Evolutionary conservation across 2,888 invertebrate genomes (phyloP).

Genomic region (Ditula angustiorana): DNA sequence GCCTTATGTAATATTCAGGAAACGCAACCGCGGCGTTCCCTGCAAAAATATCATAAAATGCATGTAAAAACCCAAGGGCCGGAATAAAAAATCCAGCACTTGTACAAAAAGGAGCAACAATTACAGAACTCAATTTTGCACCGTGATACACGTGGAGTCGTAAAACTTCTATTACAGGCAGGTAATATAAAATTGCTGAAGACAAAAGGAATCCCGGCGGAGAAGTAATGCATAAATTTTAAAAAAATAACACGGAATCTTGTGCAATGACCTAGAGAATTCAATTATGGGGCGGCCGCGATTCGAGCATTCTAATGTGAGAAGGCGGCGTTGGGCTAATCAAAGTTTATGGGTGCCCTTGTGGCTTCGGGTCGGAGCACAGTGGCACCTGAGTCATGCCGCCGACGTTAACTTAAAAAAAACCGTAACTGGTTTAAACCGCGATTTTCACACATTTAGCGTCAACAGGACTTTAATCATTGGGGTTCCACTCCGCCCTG

Average conservation of each 20-base stretch:
- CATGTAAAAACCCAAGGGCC: slow-evolving; percentile 16
- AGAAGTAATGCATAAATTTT: slow-evolving; percentile 59
- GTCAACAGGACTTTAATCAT: too few relatives aligned
- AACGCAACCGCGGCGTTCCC: not conserved
- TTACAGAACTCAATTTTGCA: slow-evolving; percentile 37
- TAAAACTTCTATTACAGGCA: slow-evolving; percentile 38
- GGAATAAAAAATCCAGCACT: slow-evolving; percentile 31
- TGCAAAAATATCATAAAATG: slow-evolving; percentile 16
- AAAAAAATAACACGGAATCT: slow-evolving; percentile 61
- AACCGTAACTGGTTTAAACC: too few relatives aligned
- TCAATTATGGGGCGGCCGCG: slow-evolving; percentile 75
- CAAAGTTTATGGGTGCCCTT: slow-evolving; percentile 81
- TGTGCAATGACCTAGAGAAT: slow-evolving; percentile 81
- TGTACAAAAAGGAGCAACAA: slow-evolving; percentile 29
- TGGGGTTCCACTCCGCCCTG: too few relatives aligned
- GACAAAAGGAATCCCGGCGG: slow-evolving; percentile 18
- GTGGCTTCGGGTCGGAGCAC: slow-evolving; percentile 49
- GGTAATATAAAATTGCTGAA: slow-evolving; percentile 38
- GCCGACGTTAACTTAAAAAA: not conserved
- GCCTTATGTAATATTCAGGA: not conserved
- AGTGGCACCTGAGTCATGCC: slow-evolving; percentile 16
- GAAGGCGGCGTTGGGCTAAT: slow-evolving; percentile 74
- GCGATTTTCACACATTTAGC: too few relatives aligned
- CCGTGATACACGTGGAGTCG: slow-evolving; percentile 37
- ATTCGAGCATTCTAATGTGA: slow-evolving; percentile 82